phyloP scores from a whole-genome alignment of 2,113 vertebrate species.

The Furnarius figulus region DNA sequence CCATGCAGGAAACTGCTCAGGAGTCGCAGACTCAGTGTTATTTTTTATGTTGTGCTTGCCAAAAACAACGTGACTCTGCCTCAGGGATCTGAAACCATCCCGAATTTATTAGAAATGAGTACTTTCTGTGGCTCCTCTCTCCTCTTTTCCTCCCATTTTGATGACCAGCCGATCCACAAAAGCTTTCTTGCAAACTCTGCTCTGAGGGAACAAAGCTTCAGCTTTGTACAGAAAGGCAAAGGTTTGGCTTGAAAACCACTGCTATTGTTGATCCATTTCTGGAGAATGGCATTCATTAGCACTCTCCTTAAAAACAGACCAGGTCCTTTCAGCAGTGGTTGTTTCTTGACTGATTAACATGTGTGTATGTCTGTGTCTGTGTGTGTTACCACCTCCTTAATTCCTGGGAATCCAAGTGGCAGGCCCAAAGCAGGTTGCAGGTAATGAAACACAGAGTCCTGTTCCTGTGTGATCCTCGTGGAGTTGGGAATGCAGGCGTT shows the following conservation, averaged over 20 bases:
- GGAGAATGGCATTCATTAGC: not conserved
- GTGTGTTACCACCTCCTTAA: not conserved
- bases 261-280: not conserved
- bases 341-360: not conserved
- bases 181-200: not conserved
- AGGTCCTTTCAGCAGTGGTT: not conserved
- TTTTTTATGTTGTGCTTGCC: conserved; percentile 52
- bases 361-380: not conserved
- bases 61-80: conserved; percentile 64
- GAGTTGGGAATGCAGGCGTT: fast-evolving
- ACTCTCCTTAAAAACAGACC: not conserved
- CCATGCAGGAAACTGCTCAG: conserved; percentile 64
- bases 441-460: not conserved
- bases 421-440: not conserved
- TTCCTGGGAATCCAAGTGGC: not conserved
- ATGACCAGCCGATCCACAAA: not conserved
- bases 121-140: conserved; percentile 41
- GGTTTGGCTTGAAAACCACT: not conserved
- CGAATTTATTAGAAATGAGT: conserved; percentile 56
- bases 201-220: not conserved
- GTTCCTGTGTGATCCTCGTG: not conserved
- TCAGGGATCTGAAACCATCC: conserved; percentile 48
- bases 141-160: not conserved
- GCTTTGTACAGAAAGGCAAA: not conserved
- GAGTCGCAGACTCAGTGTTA: conserved; percentile 49